Evolutionary conservation across 2,113 vertebrate species (phyloP).

Genomic region (Platysternon megacephalum): DNA sequence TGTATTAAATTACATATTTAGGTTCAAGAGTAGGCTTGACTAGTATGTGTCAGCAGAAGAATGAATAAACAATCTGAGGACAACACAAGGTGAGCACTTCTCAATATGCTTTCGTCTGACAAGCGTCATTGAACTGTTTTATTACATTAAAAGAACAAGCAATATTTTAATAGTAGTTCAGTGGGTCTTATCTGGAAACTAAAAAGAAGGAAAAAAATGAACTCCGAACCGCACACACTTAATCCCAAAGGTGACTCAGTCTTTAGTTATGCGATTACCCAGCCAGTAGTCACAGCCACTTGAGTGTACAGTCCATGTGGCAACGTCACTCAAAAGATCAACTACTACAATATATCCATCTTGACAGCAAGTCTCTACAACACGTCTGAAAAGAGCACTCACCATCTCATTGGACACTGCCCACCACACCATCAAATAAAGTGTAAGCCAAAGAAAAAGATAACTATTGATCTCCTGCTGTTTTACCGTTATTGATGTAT

Average conservation of each 20-base stretch:
- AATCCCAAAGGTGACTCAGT: conserved; percentile 53
- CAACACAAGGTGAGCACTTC: neutral
- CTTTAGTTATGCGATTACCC: conserved; percentile 10
- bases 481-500: neutral
- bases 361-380: neutral
- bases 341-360: neutral
- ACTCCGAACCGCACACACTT: neutral
- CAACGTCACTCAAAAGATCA: conserved; percentile 43
- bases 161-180: neutral
- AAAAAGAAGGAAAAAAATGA: neutral
- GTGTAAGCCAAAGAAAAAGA: rapidly evolving
- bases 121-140: neutral
- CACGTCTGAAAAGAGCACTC: neutral
- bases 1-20: neutral
- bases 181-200: neutral
- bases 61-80: neutral
- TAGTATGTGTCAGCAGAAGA: neutral
- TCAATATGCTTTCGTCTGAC: neutral
- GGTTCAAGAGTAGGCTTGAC: neutral
- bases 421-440: neutral
- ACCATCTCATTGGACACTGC: neutral
- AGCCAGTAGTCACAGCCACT: conserved; percentile 33
- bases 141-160: neutral
- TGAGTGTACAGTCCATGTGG: conserved; percentile 25
- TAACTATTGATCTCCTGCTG: neutral